Conservation (phyloP, 2,797 vertebrate genomes). For the Aeoliscus strigatus region DNA sequence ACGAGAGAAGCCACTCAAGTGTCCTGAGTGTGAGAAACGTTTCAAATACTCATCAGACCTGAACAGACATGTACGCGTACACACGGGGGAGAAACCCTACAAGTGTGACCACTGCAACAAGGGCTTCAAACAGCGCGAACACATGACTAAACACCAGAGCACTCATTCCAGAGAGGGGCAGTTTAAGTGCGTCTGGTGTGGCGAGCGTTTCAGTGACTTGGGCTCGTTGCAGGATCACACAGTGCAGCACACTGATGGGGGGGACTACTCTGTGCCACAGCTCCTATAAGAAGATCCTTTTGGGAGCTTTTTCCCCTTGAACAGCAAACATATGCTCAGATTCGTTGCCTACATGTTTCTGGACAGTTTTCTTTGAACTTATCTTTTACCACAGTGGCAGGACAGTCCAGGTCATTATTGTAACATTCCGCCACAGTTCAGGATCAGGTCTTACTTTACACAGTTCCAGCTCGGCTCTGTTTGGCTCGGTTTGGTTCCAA, state of each 20-base stretch:
- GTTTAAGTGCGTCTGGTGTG: conserved; percentile 98
- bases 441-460: too few species aligned
- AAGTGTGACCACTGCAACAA: conserved; percentile 94
- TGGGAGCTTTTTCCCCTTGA: conserved; percentile 1
- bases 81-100: conserved; percentile 96
- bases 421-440: too few species aligned
- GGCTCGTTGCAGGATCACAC: conserved; percentile 95
- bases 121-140: conserved; percentile 96
- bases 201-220: conserved; percentile 92
- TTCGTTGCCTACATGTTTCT: conserved; percentile 10
- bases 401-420: conserved; percentile 16
- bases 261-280: conserved; percentile 84
- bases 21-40: conserved; percentile 93
- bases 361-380: conserved; percentile 17
- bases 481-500: too few species aligned
- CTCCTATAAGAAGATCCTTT: conserved; percentile 75
- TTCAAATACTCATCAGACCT: conserved; percentile 97
- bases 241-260: conserved; percentile 89
- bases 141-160: conserved; percentile 92
- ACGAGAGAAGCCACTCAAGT: conserved; percentile 93
- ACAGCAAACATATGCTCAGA: conserved; percentile 7
- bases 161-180: conserved; percentile 94
- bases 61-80: conserved; percentile 90
- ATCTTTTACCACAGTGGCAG: conserved; percentile 8
- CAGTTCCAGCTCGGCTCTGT: too few species aligned